Evolutionary conservation across 1,140 invertebrate species (phyloP), one percentile per base, ranked within the genome.

Genomic region (Panonychus citri): DNA sequence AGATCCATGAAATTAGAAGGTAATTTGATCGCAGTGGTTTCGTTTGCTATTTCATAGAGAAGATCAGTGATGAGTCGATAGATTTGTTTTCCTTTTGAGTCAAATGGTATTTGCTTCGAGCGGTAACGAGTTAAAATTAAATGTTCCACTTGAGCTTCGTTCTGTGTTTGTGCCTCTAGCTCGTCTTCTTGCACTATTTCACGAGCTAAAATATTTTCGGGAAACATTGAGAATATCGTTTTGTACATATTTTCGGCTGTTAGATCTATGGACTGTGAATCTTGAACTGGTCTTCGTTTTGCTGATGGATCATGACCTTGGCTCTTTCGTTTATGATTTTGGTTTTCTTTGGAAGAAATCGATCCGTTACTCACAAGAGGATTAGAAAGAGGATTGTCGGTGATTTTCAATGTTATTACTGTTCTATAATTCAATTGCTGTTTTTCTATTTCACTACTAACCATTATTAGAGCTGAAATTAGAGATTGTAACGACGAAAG

Each of bases 31-130:
- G 49, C 8, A 21, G 28, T 48, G 34, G 13, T 13, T 5, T n/a
- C 12, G 2, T 25, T n/a, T 8, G 13, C 24, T n/a, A 55, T n/a
- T 24, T 59, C n/a, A 42, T 12, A 21, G 10, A 59, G 24, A 53
- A 27, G 54, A 48, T 21, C 37, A 28, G 55, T 53, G 53, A 56
- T 55, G 8, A 56, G 12, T n/a, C 51, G 26, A n/a, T 39, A 24
- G 26, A 59, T 55, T 7, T 28, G 15, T 24, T 49, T 5, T 5
- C 2, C 0, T 48, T n/a, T 5, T 48, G 7, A 17, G 4, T 54
- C 40, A 40, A n/a, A n/a, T 17, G 42, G 15, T 48, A 27, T 26
- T n/a, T 40, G 17, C n/a, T 30, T 26, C 1, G 27, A 24, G 25
- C 26, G 13, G 19, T 48, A 55, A 3, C 3, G 15, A 12, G 46